Evolutionary conservation across 1,140 invertebrate species (phyloP).

Genomic region (Antheraea mylitta): DNA sequence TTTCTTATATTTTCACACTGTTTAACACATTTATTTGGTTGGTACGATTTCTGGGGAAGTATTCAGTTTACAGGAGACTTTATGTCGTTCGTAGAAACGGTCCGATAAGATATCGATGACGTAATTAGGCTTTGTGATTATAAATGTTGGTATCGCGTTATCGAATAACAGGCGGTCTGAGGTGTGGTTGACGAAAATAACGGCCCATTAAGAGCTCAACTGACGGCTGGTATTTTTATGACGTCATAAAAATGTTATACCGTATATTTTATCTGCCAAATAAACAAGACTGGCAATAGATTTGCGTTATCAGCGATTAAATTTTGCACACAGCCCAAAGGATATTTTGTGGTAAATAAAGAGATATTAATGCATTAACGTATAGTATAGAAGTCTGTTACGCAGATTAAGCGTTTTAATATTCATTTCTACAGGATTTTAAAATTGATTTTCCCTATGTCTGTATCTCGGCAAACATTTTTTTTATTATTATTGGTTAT

Average conservation of each 20-base stretch:
- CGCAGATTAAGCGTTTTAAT: too few species aligned
- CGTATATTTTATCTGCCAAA: constrained; percentile 11
- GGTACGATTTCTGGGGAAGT: background rate
- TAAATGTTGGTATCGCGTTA: constrained; percentile 39
- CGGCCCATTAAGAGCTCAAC: constrained; percentile 29
- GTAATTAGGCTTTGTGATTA: constrained; percentile 16
- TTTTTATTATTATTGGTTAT: too few species aligned
- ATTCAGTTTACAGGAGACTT: background rate
- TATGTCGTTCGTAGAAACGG: background rate
- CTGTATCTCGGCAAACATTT: too few species aligned
- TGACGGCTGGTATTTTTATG: constrained; percentile 24
- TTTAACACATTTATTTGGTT: background rate
- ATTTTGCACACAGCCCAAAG: background rate
- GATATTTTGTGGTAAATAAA: background rate
- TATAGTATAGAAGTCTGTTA: background rate
- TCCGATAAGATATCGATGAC: constrained; percentile 24
- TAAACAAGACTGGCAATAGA: constrained; percentile 7
- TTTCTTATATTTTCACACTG: background rate
- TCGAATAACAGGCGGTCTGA: constrained; percentile 22
- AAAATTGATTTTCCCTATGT: too few species aligned
- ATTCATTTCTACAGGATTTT: too few species aligned
- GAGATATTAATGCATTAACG: background rate
- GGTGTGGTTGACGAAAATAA: constrained; percentile 35
- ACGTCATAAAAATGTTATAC: constrained; percentile 23
- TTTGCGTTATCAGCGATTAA: background rate